Percentiles rank a stretch among this genome's conserved stretches.
Evolutionary conservation across 2,113 vertebrate species (phyloP).

Genomic region (Lasiurus cinereus): DNA sequence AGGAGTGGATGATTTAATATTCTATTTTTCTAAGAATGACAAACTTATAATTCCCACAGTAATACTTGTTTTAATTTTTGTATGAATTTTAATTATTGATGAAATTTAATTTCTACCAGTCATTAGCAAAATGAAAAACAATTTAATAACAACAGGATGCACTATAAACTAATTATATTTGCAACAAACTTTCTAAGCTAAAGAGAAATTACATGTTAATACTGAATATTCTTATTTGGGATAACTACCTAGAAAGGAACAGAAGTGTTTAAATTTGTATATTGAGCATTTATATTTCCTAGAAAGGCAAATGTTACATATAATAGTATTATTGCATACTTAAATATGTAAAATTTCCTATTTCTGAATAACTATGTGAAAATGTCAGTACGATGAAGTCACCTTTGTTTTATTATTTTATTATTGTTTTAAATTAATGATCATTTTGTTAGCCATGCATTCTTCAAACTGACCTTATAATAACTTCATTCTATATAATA

Average conservation of each 20-base stretch:
- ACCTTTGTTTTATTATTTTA: neutral
- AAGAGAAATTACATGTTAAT: conserved; percentile 36
- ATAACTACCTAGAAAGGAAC: neutral
- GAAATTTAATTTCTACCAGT: neutral
- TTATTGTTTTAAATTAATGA: neutral
- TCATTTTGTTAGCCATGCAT: neutral
- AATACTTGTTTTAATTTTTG: conserved; percentile 8
- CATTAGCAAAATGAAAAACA: conserved; percentile 34
- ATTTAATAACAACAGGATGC: neutral
- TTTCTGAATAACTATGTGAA: neutral
- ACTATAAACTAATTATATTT: neutral
- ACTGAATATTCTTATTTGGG: neutral
- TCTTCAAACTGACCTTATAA: neutral
- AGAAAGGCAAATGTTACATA: neutral
- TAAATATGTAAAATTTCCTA: neutral
- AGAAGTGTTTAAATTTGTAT: neutral
- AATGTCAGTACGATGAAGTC: neutral
- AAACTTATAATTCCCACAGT: neutral
- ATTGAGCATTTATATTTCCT: neutral
- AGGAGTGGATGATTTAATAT: neutral
- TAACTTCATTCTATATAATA: neutral
- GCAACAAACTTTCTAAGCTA: neutral
- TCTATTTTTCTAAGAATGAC: neutral
- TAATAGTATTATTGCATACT: neutral
- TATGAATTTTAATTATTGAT: neutral